Evolutionary conservation across 2,113 vertebrate species (phyloP).

Genomic region (Prunella fulvescens): DNA sequence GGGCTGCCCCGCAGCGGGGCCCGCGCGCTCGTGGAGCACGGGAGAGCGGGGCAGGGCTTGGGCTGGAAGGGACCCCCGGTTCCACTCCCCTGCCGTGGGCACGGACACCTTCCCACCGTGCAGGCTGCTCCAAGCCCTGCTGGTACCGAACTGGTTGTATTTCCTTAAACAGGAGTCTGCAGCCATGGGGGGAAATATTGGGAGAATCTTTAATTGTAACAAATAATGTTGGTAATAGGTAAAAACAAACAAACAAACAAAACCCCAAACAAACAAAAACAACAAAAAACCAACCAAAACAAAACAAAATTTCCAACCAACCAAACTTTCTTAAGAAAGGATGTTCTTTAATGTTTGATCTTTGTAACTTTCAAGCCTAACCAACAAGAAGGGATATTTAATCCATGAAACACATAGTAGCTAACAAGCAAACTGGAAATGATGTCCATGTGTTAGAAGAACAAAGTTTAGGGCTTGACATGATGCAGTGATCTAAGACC

Average conservation of each 20-base stretch:
- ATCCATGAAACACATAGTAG: background rate
- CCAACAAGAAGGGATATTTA: background rate
- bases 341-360: background rate
- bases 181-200: background rate
- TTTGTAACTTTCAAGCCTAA: background rate
- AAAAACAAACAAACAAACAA: background rate
- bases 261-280: background rate
- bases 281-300: background rate
- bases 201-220: background rate
- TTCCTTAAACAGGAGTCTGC: background rate
- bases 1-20: too few species aligned
- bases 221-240: background rate
- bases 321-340: background rate
- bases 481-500: background rate
- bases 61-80: too few species aligned
- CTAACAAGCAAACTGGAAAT: background rate
- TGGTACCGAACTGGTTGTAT: accelerated
- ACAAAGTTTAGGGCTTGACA: background rate
- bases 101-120: accelerated
- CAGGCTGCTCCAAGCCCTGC: accelerated
- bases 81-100: accelerated
- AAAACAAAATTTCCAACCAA: background rate
- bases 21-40: too few species aligned
- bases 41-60: accelerated
- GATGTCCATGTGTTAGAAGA: background rate